These are phyloP conservation scores for Psettodes erumei DNA, from an alignment of 2,113 vertebrate genomes.

Conservation along the genomic window DNA sequence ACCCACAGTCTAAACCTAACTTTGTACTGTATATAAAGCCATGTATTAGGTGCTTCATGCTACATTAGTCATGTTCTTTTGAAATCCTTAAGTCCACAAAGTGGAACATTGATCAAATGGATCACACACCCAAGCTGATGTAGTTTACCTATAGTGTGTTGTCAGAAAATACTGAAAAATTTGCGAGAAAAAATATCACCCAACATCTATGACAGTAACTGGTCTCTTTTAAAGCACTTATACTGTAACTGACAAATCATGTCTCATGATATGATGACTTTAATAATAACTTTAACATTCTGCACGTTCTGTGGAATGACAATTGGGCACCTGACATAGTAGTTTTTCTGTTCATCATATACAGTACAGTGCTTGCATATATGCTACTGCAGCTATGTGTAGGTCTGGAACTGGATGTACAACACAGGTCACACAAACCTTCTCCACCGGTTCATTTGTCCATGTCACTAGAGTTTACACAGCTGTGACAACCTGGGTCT, in stretches of 20 bases:
- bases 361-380: neutral
- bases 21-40: slow-evolving; percentile 32
- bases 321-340: neutral
- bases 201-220: neutral
- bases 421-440: slow-evolving; percentile 4
- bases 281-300: too few species aligned
- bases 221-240: neutral
- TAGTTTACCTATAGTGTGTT: neutral
- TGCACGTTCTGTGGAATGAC: neutral
- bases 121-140: slow-evolving; percentile 22
- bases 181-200: neutral
- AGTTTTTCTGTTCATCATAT: neutral
- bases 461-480: slow-evolving; percentile 49
- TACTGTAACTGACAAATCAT: neutral
- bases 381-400: slow-evolving; percentile 10
- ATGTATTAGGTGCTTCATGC: slow-evolving; percentile 16
- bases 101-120: slow-evolving; percentile 16
- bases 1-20: too few species aligned
- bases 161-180: neutral
- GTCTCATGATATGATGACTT: too few species aligned
- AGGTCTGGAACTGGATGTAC: slow-evolving; percentile 27
- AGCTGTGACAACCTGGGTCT: slow-evolving; percentile 43
- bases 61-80: slow-evolving; percentile 25
- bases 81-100: neutral
- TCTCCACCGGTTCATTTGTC: slow-evolving; percentile 5